Percentiles rank a stretch among this genome's conserved stretches.
Evolutionary conservation across 2,888 invertebrate genomes (phyloP).

Genomic region (Tineola bisselliella): DNA sequence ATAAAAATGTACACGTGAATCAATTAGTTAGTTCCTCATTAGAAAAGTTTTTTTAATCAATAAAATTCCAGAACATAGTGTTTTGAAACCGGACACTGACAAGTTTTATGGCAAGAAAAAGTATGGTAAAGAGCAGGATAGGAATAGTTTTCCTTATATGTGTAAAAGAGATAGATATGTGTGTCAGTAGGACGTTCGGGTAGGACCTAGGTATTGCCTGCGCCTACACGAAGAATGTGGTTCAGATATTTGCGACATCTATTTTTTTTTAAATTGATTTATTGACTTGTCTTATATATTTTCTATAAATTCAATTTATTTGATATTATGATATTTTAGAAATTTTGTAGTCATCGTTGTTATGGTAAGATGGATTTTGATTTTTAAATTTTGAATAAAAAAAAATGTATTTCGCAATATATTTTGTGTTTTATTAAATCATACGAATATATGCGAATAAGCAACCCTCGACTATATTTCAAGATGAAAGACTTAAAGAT

Average conservation of each 20-base stretch:
- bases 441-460: too few species aligned
- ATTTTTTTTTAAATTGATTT: background rate
- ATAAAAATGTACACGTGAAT: background rate
- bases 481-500: too few species aligned
- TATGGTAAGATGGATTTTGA: too few species aligned
- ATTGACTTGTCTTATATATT: background rate
- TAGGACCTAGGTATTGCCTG: background rate
- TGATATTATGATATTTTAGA: too few species aligned
- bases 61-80: background rate
- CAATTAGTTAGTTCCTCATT: background rate
- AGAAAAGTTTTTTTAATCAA: background rate
- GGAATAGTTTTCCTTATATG: slow-evolving; percentile 17
- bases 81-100: slow-evolving; percentile 38
- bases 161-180: slow-evolving; percentile 35
- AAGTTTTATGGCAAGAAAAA: slow-evolving; percentile 49
- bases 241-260: background rate
- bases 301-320: too few species aligned
- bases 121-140: slow-evolving; percentile 37
- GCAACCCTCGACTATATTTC: too few species aligned
- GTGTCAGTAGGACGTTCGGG: slow-evolving; percentile 49
- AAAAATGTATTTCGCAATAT: too few species aligned
- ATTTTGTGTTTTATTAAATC: too few species aligned
- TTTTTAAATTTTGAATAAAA: too few species aligned
- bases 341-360: too few species aligned
- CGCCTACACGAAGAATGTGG: slow-evolving; percentile 1